Percentiles rank a stretch among this genome's conserved stretches.
Evolutionary conservation across 2,888 invertebrate species (phyloP).

Genomic region (Synanthedon tipuliformis): DNA sequence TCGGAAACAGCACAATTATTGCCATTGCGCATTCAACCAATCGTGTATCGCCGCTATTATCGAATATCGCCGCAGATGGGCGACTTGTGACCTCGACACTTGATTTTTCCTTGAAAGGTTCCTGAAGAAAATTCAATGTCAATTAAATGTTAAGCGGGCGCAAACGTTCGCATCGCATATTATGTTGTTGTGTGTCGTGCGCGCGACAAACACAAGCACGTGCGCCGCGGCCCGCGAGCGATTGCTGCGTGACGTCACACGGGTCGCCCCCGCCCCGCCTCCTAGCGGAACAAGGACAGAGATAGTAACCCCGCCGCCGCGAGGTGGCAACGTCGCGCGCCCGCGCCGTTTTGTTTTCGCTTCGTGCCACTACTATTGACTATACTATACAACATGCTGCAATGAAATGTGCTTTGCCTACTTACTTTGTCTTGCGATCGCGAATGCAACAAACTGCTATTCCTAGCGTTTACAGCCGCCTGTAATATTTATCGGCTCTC

Average conservation of each 20-base stretch:
- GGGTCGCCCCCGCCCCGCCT: constrained; percentile 50
- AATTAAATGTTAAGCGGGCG: constrained; percentile 30
- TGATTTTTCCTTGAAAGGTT: constrained; percentile 8
- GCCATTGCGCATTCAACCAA: neutral
- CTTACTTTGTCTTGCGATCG: constrained; percentile 57
- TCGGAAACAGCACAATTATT: neutral
- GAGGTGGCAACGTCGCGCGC: constrained; percentile 51
- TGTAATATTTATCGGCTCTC: constrained; percentile 39
- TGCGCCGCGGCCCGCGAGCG: constrained; percentile 38
- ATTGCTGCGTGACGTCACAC: constrained; percentile 40
- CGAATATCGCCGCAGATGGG: neutral
- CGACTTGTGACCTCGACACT: constrained; percentile 7
- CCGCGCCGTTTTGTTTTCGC: constrained; percentile 57
- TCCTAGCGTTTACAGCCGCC: constrained; percentile 38
- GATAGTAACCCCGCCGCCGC: constrained; percentile 13
- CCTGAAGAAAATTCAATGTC: constrained; percentile 32
- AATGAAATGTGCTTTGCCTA: too few species aligned
- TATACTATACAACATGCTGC: too few species aligned
- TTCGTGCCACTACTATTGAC: constrained; percentile 22
- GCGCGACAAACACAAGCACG: constrained; percentile 66
- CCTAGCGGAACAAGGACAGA: constrained; percentile 35
- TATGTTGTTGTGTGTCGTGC: constrained; percentile 37
- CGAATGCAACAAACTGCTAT: constrained; percentile 52
- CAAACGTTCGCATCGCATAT: constrained; percentile 30
- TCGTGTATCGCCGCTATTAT: constrained; percentile 9